A percentile compares a stretch with the other conserved stretches of the same genome.
These are phyloP conservation scores for Bombus sylvicola DNA, from an alignment of 1,140 invertebrate species.

Conservation along the genomic window DNA sequence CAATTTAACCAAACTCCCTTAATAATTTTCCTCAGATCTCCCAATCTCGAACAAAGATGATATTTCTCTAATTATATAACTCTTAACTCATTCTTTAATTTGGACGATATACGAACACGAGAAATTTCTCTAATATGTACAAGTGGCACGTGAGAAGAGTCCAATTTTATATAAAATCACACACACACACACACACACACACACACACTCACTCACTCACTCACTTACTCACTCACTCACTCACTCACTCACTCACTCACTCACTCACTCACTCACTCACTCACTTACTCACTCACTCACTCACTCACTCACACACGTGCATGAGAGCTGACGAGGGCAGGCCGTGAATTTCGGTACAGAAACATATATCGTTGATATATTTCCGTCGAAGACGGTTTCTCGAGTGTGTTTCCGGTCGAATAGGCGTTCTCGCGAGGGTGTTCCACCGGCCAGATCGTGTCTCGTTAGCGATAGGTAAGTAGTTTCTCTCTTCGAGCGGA, in stretches of 20 bases:
- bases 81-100: neutral
- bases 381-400: neutral
- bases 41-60: neutral
- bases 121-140: neutral
- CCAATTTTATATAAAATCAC: neutral
- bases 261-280: too few species aligned
- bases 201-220: neutral
- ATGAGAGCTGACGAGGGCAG: conserved; percentile 1
- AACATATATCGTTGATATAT: conserved; percentile 4
- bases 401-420: conserved; percentile 9
- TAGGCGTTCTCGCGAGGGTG: conserved; percentile 8
- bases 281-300: too few species aligned
- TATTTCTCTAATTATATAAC: neutral
- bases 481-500: conserved; percentile 11
- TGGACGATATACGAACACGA: conserved; percentile 17
- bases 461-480: conserved; percentile 39
- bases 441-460: conserved; percentile 5
- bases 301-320: neutral
- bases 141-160: conserved; percentile 6
- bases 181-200: neutral
- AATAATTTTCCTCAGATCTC: neutral
- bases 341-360: neutral
- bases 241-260: too few species aligned
- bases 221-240: too few species aligned
- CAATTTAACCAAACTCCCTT: neutral